Evolutionary conservation across 2,888 invertebrate species (phyloP).

Genomic region (Cantharis flavilabris): DNA sequence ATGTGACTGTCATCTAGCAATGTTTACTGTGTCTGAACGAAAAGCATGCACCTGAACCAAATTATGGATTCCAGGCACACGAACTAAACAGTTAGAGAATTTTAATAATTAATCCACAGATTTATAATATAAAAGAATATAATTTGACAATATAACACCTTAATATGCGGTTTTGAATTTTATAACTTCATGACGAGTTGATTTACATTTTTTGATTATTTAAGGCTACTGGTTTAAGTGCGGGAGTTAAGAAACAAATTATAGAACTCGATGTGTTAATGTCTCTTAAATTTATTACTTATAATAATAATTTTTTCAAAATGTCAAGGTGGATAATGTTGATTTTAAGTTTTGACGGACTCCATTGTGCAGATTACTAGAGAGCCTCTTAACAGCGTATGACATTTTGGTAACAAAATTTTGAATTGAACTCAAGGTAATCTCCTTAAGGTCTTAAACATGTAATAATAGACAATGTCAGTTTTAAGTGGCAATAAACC

Average conservation of each 20-base stretch:
- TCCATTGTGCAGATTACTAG: background rate
- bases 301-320: background rate
- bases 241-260: background rate
- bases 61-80: background rate
- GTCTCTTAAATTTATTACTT: background rate
- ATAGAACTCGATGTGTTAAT: background rate
- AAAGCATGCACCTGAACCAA: slow-evolving; percentile 1
- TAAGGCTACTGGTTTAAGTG: background rate
- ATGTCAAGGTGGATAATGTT: background rate
- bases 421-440: background rate
- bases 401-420: background rate
- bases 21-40: slow-evolving; percentile 9
- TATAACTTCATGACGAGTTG: background rate
- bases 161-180: background rate
- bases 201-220: background rate
- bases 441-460: background rate
- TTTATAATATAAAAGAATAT: background rate
- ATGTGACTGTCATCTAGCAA: background rate
- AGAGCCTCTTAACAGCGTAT: background rate
- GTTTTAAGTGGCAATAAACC: background rate
- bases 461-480: background rate
- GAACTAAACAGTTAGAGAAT: background rate
- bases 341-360: background rate
- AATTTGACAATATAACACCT: background rate
- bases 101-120: slow-evolving; percentile 7